These are phyloP conservation scores for Parapsyche elsis DNA, from an alignment of 1,140 invertebrate species.

Conservation along the genomic window DNA sequence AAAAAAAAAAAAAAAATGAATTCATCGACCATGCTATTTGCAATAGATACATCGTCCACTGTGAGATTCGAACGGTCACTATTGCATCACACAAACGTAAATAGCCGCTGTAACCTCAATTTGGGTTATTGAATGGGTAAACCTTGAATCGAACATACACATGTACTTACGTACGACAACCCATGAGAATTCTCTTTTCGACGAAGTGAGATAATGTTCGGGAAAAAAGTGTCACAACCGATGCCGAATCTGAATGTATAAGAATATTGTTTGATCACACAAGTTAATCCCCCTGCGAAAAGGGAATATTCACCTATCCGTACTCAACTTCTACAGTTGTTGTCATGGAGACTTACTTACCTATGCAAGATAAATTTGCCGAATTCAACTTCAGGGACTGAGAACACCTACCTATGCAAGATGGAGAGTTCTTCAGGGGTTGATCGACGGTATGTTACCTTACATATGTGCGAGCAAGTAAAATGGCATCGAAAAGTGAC, in stretches of 20 bases:
- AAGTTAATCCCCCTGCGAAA: too few relatives aligned
- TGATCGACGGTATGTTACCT: too few relatives aligned
- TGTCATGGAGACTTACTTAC: too few relatives aligned
- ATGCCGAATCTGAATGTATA: too few relatives aligned
- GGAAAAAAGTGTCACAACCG: too few relatives aligned
- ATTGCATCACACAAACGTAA: constrained; percentile 40
- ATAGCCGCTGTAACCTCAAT: constrained; percentile 55
- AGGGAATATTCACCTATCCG: too few relatives aligned
- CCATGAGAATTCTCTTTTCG: constrained; percentile 8
- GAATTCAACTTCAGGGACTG: too few relatives aligned
- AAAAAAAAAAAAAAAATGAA: background rate
- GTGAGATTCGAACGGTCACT: constrained; percentile 16
- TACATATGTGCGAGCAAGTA: background rate
- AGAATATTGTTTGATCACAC: too few relatives aligned
- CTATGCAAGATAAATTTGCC: too few relatives aligned
- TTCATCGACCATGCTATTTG: background rate
- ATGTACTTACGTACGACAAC: constrained; percentile 5
- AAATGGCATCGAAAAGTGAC: background rate
- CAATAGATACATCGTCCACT: background rate
- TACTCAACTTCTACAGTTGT: too few relatives aligned
- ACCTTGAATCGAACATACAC: constrained; percentile 48
- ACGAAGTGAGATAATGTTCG: too few relatives aligned
- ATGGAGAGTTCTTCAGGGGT: background rate
- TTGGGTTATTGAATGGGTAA: constrained; percentile 51
- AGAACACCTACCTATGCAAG: too few relatives aligned